Evolutionary conservation across 2,113 vertebrate genomes (phyloP), one percentile per base, ranked within the genome.

Genomic region (Amblyornis subalaris): DNA sequence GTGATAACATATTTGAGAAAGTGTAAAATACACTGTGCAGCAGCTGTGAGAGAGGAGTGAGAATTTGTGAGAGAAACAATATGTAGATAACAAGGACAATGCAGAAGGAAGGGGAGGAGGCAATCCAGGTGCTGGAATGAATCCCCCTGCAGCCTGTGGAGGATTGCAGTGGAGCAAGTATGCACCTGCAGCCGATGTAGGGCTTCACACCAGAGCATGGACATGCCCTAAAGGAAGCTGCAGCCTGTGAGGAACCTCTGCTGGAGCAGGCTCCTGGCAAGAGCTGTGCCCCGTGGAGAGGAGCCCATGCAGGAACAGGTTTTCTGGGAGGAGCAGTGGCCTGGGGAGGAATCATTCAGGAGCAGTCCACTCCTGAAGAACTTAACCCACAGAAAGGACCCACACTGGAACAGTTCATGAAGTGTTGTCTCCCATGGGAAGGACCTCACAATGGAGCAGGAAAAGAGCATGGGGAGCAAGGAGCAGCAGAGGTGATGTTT

Each of bases 171-270:
- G 57, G 14, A 45, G 40, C n/a, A 61, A 25, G 10, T 42, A 15
- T 20, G 10, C 19, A 40, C 14, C 61, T 66, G 33, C 26, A 58
- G 35, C 53, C 42, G 31, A 24, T 50, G 44, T 14, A 60, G 47
- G 5, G 25, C 31, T 36, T 7, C 10, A 18, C 1, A 3, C 3
- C 1, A 1, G 8, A 62, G 20, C 26, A 54, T 40, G 7, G 24
- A 35, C 11, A 12, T 1, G 1, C 14, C 9, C 9, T 54, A 21
- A 73, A 54, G 28, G 44, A 76, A 48, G 17, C 3, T 58, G 29
- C 11, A 55, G 21, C 15, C 31, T 54, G 9, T 29, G 47, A 54
- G 55, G 10, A 70, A 28, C 5, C 18, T 62, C 17, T 1, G 4
- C 18, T 55, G 40, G 13, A 44, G 12, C 20, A 71, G 38, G 26